Evolutionary conservation across 2,113 vertebrate genomes (phyloP).

Genomic region (Ammodramus savannarum): DNA sequence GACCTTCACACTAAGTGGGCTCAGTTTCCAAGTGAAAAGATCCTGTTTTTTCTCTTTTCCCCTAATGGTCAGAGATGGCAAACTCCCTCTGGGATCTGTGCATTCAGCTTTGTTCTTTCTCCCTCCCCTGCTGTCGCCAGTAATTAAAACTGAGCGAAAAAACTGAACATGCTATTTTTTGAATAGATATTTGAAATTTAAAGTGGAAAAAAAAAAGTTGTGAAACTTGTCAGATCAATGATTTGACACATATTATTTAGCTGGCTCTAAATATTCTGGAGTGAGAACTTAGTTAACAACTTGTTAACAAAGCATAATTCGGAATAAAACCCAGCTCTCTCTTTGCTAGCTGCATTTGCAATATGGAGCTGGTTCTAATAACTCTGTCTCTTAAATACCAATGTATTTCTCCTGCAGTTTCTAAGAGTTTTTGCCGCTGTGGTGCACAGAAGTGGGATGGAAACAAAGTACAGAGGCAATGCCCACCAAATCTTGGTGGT

Average conservation of each 20-base stretch:
- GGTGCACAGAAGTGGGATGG: background rate
- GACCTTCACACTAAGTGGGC: background rate
- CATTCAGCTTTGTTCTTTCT: background rate
- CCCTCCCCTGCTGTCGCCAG: background rate
- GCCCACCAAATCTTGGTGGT: background rate
- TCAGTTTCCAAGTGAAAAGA: background rate
- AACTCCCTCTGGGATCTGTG: background rate
- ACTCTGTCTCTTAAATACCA: background rate
- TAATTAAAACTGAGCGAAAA: constrained; percentile 49
- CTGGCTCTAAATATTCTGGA: constrained; percentile 69
- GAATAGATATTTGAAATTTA: constrained; percentile 68
- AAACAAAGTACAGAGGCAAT: background rate
- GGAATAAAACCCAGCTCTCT: constrained; percentile 54
- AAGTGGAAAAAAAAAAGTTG: constrained; percentile 65
- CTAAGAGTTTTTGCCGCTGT: background rate
- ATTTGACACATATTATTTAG: constrained; percentile 70
- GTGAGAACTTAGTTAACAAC: constrained; percentile 69
- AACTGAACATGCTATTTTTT: constrained; percentile 58
- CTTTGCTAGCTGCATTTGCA: constrained; percentile 40
- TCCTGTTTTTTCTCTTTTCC: background rate
- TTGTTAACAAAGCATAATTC: constrained; percentile 69
- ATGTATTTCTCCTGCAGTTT: background rate
- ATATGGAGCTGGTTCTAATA: constrained; percentile 37
- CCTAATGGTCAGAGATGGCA: constrained; percentile 33
- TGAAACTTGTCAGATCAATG: constrained; percentile 70